Conservation (phyloP, 2,888 invertebrate genomes). For the Caenorhabditis sp. region DNA sequence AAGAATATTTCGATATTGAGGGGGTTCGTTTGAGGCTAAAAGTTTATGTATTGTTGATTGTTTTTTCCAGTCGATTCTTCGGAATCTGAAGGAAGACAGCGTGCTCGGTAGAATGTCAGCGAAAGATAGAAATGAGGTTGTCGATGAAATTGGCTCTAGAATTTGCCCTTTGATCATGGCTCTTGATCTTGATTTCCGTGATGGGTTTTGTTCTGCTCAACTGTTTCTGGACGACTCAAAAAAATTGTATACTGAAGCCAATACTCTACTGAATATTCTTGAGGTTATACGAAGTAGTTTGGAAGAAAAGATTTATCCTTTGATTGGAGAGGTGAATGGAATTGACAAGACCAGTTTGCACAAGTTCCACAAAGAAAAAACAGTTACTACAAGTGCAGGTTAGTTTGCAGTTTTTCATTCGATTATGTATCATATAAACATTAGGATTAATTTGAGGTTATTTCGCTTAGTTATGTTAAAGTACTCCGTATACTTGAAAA, state of each 20-base stretch:
- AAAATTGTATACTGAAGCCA: constrained; percentile 10
- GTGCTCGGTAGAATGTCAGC: constrained; percentile 15
- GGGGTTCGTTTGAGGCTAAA: background rate
- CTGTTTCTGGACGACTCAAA: constrained; percentile 9
- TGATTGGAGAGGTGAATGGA: background rate
- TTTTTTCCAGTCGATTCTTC: background rate
- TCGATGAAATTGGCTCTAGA: constrained; percentile 25
- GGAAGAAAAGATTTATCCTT: background rate
- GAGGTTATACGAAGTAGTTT: constrained; percentile 6
- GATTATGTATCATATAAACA: too few species aligned
- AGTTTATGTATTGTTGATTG: background rate
- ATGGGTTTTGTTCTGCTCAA: constrained; percentile 21
- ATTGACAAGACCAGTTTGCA: background rate
- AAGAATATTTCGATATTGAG: background rate
- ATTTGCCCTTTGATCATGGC: constrained; percentile 19
- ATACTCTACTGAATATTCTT: constrained; percentile 9
- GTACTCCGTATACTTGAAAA: too few species aligned
- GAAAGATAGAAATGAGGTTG: constrained; percentile 14
- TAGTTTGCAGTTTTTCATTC: background rate
- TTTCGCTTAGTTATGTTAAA: too few species aligned
- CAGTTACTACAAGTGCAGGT: constrained; percentile 12
- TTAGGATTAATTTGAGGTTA: too few species aligned
- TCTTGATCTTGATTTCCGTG: constrained; percentile 29
- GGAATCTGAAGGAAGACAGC: constrained; percentile 15
- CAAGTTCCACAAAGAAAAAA: constrained; percentile 12